Evolutionary conservation across 2,888 invertebrate genomes (phyloP).

Genomic region (Leptinotarsa juncta): DNA sequence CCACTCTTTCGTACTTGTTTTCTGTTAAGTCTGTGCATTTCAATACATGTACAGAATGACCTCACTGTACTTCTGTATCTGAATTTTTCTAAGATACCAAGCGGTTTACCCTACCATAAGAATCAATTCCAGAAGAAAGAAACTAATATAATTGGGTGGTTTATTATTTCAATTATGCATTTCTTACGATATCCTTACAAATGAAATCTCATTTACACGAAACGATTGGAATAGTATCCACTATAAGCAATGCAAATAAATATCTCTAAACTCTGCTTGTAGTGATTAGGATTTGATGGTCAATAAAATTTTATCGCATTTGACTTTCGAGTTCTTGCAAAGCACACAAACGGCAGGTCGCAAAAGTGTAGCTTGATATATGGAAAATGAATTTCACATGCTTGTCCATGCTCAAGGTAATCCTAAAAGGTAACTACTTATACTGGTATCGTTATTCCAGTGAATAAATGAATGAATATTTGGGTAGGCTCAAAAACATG

Average conservation of each 20-base stretch:
- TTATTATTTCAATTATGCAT: too few relatives aligned
- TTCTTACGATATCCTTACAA: background rate
- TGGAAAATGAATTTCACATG: constrained; percentile 26
- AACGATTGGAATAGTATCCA: background rate
- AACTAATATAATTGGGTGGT: too few relatives aligned
- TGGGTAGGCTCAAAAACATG: background rate
- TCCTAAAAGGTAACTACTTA: background rate
- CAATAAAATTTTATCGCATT: constrained; percentile 34
- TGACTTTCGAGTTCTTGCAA: constrained; percentile 20
- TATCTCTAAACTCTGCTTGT: constrained; percentile 26
- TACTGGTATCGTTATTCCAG: background rate
- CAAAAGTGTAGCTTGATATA: constrained; percentile 27
- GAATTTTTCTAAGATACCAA: too few relatives aligned
- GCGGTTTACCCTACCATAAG: too few relatives aligned
- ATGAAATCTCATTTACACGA: background rate
- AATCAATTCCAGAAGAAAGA: too few relatives aligned
- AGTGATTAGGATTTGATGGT: constrained; percentile 31
- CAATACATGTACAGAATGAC: too few relatives aligned
- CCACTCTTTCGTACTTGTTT: too few relatives aligned
- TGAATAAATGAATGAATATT: background rate
- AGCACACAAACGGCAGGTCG: constrained; percentile 26
- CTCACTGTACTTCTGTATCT: too few relatives aligned
- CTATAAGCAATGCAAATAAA: constrained; percentile 29
- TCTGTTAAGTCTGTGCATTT: too few relatives aligned
- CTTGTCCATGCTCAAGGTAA: background rate